Evolutionary conservation across 2,797 vertebrate species (phyloP).

Genomic region (Pseudochaenichthys georgianus): DNA sequence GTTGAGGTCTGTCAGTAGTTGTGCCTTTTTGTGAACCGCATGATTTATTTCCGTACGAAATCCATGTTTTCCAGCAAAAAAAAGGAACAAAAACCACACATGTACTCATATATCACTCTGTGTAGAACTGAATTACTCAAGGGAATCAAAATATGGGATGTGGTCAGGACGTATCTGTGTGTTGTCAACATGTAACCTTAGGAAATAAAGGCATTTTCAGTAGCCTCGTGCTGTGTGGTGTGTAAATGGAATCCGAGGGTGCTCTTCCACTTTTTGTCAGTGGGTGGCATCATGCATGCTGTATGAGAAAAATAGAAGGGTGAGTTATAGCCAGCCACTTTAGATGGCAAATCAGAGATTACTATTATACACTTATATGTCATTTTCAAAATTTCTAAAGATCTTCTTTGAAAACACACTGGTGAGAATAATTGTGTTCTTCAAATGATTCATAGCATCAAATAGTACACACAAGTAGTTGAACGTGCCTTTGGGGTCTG

Average conservation of each 20-base stretch:
- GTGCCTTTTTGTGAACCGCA: slow-evolving; percentile 84
- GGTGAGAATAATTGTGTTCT: background rate
- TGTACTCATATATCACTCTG: slow-evolving; percentile 72
- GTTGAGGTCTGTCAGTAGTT: slow-evolving; percentile 77
- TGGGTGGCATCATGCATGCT: slow-evolving; percentile 44
- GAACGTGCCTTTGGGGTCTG: background rate
- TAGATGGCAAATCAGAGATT: background rate
- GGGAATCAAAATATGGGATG: slow-evolving; percentile 70
- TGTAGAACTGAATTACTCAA: slow-evolving; percentile 72
- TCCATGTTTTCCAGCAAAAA: slow-evolving; percentile 72
- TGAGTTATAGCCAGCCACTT: background rate
- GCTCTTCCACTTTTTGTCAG: slow-evolving; percentile 48
- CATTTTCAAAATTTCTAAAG: background rate
- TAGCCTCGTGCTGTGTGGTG: slow-evolving; percentile 70
- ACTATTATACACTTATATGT: too few relatives aligned
- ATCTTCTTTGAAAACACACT: background rate
- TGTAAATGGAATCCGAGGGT: slow-evolving; percentile 34
- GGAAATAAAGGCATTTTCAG: slow-evolving; percentile 86
- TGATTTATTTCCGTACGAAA: slow-evolving; percentile 73
- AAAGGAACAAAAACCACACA: slow-evolving; percentile 50
- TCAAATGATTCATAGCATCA: background rate
- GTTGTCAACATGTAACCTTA: slow-evolving; percentile 79
- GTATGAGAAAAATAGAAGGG: background rate
- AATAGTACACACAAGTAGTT: background rate
- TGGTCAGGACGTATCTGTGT: slow-evolving; percentile 74